phyloP scores from a whole-genome alignment of 1,140 invertebrate species.

The Brachionus rotundiformis region DNA sequence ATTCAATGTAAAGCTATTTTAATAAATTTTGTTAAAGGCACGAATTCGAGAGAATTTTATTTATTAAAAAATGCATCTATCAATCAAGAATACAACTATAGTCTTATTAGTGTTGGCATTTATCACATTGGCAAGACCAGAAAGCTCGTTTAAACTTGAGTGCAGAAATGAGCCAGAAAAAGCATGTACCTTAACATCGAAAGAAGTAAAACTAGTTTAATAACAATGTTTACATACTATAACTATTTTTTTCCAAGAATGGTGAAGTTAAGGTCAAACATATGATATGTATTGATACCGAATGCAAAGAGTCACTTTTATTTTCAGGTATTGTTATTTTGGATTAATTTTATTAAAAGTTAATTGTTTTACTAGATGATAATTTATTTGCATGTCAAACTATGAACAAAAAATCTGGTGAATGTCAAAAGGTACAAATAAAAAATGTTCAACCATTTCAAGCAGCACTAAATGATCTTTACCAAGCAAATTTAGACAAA shows the following conservation, averaged over 20 bases:
- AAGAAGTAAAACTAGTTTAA: background rate
- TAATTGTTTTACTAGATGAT: background rate
- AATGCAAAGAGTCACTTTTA: conserved; percentile 45
- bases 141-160: conserved; percentile 22
- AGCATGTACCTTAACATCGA: conserved; percentile 4
- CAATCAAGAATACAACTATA: background rate
- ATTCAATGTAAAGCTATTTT: background rate
- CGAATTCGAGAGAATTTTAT: background rate
- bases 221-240: too few relatives aligned
- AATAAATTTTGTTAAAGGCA: background rate
- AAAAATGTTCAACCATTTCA: conserved; percentile 34
- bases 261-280: background rate
- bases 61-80: conserved; percentile 30
- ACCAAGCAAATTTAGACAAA: background rate
- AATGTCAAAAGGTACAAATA: conserved; percentile 20
- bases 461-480: conserved; percentile 20
- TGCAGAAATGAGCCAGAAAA: background rate
- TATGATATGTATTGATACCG: conserved; percentile 34
- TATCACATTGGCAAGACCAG: background rate
- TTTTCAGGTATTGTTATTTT: too few relatives aligned
- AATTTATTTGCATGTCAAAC: conserved; percentile 46
- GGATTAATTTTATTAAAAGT: too few relatives aligned
- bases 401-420: conserved; percentile 27
- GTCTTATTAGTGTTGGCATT: background rate
- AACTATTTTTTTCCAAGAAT: background rate